Conservation (phyloP, 2,888 invertebrate genomes). For the Lasioglossum villosulum region DNA sequence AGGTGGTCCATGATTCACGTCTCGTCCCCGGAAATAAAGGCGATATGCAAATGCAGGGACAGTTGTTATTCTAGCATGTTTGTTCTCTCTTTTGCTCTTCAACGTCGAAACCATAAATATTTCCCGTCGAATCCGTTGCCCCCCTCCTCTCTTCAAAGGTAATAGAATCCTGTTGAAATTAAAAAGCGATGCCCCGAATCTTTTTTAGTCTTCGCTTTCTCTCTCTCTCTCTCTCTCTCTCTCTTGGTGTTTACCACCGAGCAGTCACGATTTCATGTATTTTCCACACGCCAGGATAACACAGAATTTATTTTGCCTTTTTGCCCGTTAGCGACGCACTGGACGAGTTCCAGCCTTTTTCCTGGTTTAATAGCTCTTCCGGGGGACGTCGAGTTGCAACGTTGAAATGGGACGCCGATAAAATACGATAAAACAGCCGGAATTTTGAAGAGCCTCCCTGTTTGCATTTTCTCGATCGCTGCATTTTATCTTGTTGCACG, state of each 20-base stretch:
- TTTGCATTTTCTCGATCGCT: not conserved
- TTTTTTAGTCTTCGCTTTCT: not conserved
- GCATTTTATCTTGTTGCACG: not conserved
- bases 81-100: slow-evolving; percentile 11
- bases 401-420: slow-evolving; percentile 3
- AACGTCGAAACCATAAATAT: slow-evolving; percentile 49
- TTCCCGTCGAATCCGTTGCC: slow-evolving; percentile 37
- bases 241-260: not conserved
- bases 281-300: slow-evolving; percentile 16
- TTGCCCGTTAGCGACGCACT: slow-evolving; percentile 20
- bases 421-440: slow-evolving; percentile 12
- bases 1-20: slow-evolving; percentile 32
- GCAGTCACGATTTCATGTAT: not conserved
- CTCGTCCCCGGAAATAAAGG: slow-evolving; percentile 57
- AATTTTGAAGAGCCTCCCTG: not conserved
- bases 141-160: fast-evolving
- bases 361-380: slow-evolving; percentile 33
- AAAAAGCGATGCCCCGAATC: slow-evolving; percentile 40
- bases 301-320: slow-evolving; percentile 27
- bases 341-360: slow-evolving; percentile 31
- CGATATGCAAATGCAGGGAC: slow-evolving; percentile 54
- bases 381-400: not conserved
- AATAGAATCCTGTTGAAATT: slow-evolving; percentile 26
- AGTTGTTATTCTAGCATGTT: slow-evolving; percentile 48
- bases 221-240: slow-evolving; percentile 7